Base-by-base conservation (phyloP, 2,797 vertebrate species). In the Argentina silus region DNA sequence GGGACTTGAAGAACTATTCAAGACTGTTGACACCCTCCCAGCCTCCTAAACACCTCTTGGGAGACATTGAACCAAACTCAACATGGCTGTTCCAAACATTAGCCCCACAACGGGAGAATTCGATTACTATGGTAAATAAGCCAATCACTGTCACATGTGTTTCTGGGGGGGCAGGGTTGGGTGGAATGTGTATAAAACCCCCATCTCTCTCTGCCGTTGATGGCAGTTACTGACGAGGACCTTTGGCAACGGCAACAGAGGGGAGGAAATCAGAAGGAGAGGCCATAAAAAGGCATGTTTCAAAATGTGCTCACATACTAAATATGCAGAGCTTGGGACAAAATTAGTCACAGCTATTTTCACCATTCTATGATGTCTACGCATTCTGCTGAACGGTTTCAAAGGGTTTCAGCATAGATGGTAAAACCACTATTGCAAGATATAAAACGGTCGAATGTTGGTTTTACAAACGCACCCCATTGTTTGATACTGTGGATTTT, bases 91-190 rank as follows among this genome's bases (percentile, higher is more conserved):
- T 84, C 74, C 77, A 83, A 47, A 83, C 70, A 17, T 73, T 36
- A 60, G 65, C 70, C 70, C 77, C 78, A 43, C 63, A 76, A 7
- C 67, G 67, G 70, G 69, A 77, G 77, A 77, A 81, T 91, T 76
- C 74, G 81, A 85, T 89, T 83, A 85, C 74, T 50, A 51, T 12
- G 45, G 74, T 81, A 81, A 90, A 85, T 82, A 82, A 82, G 55
- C 64, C 83, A 74, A 78, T 83, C 69, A 69, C 72, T 79, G 68
- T 81, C 77, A 70, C 43, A 67, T 82, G 73, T 66, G 80, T 78
- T 80, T 83, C 72, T 69, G 64, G 78, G 71, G 69, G 53, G 2
- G 3, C 17, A 55, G 77, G 71, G 57, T 75, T 78, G 61, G 53
- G 12, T 56, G 77, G 75, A 83, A 78, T 79, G 79, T 77, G 65